Base-by-base conservation (phyloP, 2,888 invertebrate genomes). In the Sinopyrophorus schimmeli region DNA sequence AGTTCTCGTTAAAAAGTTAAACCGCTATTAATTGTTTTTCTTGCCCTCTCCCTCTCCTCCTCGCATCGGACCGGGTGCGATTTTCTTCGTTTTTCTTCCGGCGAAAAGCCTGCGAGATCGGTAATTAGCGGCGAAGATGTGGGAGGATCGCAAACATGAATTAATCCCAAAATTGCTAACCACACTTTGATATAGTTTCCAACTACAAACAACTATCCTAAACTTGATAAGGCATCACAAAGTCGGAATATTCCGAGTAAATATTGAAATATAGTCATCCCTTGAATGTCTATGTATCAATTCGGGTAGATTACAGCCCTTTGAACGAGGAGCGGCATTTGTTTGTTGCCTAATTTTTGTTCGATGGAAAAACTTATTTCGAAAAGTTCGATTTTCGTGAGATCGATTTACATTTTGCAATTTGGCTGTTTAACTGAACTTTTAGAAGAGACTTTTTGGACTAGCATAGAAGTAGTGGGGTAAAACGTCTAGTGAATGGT, bases 221-320 rank as follows among this genome's bases (percentile, higher is more conserved):
- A 51, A 46, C 51, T 46, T 41, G 35, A 37, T 51, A 44, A 51
- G 40, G 28, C 40, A 34, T 44, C 31, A 46, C 48, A 56, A 56
- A 53, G 50, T 44, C 32, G 24, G 53, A 53, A 54, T 52, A 49
- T 49, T 55, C 43, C 44, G 41, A 23, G 52, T 44, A 52, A 55
- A 55, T 55, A 55, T 52, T 51, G 52, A 49, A 52, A 55, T 46
- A 39, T 42, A 44, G 38, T 48, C 47, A 54, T 49, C 49, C 47
- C 42, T 40, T 48, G 47, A 41, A 55, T 50, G 24, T 37, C 49
- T 53, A 52, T 47, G 41, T 47, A 53, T 49, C 52, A 55, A 53
- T 53, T 41, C 38, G 18, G 16, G 16, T 47, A 47, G 26, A 38
- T 26, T 38, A n/a, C 12, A 23, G 5, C 30, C 18, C 28, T 6